phyloP scores from a whole-genome alignment of 2,113 vertebrate species.

The Albula glossodonta region DNA sequence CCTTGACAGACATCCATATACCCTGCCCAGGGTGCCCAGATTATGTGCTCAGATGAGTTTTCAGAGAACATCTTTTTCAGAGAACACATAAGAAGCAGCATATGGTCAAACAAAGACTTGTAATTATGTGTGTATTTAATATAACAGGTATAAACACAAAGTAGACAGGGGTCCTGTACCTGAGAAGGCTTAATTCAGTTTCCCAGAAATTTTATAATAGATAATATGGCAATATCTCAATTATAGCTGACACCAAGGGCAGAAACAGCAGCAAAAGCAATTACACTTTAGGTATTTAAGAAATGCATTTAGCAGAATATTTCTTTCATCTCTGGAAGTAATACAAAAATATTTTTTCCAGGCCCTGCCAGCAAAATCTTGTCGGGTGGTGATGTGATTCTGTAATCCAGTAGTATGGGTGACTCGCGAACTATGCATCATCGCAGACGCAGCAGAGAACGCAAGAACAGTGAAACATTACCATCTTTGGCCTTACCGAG shows the following conservation, averaged over 20 bases:
- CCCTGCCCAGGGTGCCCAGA: too few relatives aligned
- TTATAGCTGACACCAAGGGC: background rate
- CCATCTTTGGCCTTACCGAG: conserved; percentile 49
- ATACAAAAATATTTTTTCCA: background rate
- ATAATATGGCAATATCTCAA: background rate
- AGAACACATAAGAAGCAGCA: too few relatives aligned
- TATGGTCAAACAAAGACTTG: too few relatives aligned
- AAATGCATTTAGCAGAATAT: background rate
- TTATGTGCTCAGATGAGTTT: too few relatives aligned
- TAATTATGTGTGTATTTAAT: too few relatives aligned
- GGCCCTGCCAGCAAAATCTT: background rate
- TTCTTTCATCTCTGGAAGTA: background rate
- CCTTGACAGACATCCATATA: too few relatives aligned
- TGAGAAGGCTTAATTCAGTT: background rate
- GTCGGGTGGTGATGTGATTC: background rate
- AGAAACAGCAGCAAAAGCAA: conserved; percentile 20
- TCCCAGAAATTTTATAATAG: background rate
- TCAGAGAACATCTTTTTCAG: too few relatives aligned
- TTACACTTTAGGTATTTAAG: background rate
- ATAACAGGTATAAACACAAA: background rate
- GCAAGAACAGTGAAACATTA: conserved; percentile 32
- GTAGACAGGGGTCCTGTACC: background rate
- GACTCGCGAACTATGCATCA: background rate
- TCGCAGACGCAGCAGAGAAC: background rate
- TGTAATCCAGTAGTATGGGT: background rate